Percentiles rank a stretch among this genome's conserved stretches.
Evolutionary conservation across 2,797 vertebrate genomes (phyloP).

Genomic region (Molossus alvarezi): DNA sequence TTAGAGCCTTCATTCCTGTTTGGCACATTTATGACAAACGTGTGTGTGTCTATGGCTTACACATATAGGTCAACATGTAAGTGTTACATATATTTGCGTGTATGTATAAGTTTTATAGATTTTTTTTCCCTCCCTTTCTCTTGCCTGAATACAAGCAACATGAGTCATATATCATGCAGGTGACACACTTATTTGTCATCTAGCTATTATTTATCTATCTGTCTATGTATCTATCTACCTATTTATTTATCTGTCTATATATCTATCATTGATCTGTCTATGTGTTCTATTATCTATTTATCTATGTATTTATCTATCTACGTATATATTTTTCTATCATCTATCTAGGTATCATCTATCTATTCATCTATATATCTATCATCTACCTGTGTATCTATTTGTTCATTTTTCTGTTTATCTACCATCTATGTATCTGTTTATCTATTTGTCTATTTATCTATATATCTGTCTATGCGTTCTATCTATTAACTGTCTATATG

Average conservation of each 20-base stretch:
- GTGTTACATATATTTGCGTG: background rate
- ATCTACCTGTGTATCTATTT: no score
- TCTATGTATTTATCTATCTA: background rate
- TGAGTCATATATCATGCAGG: background rate
- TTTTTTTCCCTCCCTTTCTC: background rate
- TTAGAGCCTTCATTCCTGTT: background rate
- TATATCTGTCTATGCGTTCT: no score
- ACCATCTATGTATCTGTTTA: background rate
- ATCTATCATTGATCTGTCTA: background rate
- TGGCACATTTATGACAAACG: background rate
- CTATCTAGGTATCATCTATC: background rate
- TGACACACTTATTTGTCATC: background rate
- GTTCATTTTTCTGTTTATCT: no score
- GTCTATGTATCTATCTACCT: no score
- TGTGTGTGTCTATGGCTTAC: background rate
- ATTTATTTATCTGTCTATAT: no score
- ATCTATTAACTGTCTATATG: no score
- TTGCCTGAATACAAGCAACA: background rate
- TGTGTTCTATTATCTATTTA: background rate
- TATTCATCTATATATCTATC: background rate
- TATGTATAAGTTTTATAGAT: background rate
- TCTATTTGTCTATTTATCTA: no score
- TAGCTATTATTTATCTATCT: no score
- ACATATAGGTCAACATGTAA: accelerated
- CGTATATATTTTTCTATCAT: no score